Evolutionary conservation across 2,113 vertebrate species (phyloP), one percentile per base, ranked within the genome.

Genomic region (Labeo rohita): DNA sequence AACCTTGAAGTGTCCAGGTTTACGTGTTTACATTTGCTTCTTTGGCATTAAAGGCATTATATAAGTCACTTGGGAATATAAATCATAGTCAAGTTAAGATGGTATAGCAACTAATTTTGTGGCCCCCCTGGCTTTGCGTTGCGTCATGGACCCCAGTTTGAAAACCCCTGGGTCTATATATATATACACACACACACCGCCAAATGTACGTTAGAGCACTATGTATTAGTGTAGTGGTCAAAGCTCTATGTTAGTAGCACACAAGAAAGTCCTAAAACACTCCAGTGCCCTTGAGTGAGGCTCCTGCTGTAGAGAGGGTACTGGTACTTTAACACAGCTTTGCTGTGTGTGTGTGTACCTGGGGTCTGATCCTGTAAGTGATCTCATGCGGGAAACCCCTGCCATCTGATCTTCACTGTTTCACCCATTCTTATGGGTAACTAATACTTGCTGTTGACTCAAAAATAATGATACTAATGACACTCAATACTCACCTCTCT

Each of bases 311-410:
- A 45, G 43, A 74, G 43, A 74, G 21, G 43, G 47, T 47, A 72
- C 36, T 72, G 36, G 36, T 21, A 63, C 18, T 77, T 34, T 76
- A 21, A 76, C 80, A 54, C 73, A 77, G 61, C 13, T 28, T 28
- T 28, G 28, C 28, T 36, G 6, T 65, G 72, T 77, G 45, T 34
- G 52, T 84, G 1, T 34, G 56, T 23, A 47, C 34, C 81, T 81
- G 23, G 80, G 52, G 65, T 82, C 28, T 52, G 83, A 34, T 80
- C 68, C 21, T 85, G 84, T 82, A 85, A 83, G 79, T 73, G 63
- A 85, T 61, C 84, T 70, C 80, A 83, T 63, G 56, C 10, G 80
- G 79, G 87, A 88, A 74, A 83, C 52, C 73, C 80, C 84, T 83
- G 87, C 75, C 78, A 78, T 56, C 45, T 73, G 66, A 83, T 83